Conservation (phyloP, 2,797 vertebrate genomes). For the Tenualosa ilisha region DNA sequence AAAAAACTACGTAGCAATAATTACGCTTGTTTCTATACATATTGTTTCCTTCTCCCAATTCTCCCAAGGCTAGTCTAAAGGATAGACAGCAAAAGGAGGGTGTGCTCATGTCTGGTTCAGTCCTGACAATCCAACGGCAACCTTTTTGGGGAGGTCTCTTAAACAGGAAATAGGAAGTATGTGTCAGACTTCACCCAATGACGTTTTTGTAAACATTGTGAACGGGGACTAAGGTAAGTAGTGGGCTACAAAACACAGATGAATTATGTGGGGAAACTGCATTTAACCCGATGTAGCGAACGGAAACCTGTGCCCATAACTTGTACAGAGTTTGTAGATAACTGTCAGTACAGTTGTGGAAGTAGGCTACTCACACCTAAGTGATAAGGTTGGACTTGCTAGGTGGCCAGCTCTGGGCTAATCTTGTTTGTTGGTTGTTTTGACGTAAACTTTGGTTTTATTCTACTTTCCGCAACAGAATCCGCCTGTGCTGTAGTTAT, state of each 20-base stretch:
- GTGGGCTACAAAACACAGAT: not conserved
- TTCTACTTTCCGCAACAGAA: not conserved
- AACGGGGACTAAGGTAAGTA: not conserved
- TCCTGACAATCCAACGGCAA: not conserved
- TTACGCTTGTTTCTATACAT: no score
- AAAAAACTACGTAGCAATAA: no score
- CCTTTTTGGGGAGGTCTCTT: conserved; percentile 11
- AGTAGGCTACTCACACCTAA: not conserved
- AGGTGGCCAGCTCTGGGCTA: not conserved
- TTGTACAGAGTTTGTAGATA: not conserved
- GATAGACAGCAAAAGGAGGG: no score
- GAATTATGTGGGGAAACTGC: not conserved
- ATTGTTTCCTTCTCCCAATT: no score
- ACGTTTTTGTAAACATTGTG: not conserved
- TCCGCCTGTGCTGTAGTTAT: conserved; percentile 43
- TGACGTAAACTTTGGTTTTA: not conserved
- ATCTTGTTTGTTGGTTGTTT: not conserved
- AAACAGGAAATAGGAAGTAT: conserved; percentile 64
- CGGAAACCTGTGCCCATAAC: not conserved
- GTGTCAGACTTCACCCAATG: not conserved
- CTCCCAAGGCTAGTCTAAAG: no score
- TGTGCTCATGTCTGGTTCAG: no score
- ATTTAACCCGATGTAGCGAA: not conserved
- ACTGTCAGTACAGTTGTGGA: not conserved
- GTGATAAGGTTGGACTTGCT: not conserved